phyloP scores from a whole-genome alignment of 2,797 vertebrate genomes.

The Cyclopterus lumpus region DNA sequence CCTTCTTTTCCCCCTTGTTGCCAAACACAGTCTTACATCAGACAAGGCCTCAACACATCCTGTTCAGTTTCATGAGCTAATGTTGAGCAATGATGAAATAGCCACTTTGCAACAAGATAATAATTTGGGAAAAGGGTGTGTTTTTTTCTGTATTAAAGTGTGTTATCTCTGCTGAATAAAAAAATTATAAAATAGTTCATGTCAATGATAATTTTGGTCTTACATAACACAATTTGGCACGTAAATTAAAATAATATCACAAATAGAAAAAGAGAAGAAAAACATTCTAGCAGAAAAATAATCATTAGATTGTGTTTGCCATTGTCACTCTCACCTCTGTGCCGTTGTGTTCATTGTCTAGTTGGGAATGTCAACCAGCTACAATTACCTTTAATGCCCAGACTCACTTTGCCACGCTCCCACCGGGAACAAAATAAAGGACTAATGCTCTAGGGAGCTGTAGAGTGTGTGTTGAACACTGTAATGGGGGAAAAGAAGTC shows the following conservation, averaged over 20 bases:
- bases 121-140: background rate
- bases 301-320: background rate
- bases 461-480: conserved; percentile 22
- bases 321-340: conserved; percentile 1
- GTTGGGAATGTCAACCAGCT: conserved; percentile 19
- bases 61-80: background rate
- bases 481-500: conserved; percentile 4
- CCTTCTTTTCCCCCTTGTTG: conserved; percentile 21
- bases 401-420: conserved; percentile 22
- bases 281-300: background rate
- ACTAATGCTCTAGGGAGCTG: conserved; percentile 10
- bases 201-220: background rate
- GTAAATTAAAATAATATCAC: background rate
- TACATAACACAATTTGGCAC: background rate
- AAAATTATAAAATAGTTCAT: background rate
- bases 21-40: conserved; percentile 22
- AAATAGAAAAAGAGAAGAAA: background rate
- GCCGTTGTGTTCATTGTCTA: conserved; percentile 5
- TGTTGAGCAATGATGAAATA: background rate
- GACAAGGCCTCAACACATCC: background rate
- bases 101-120: background rate
- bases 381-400: conserved; percentile 21
- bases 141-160: background rate
- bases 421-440: conserved; percentile 31
- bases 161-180: background rate